Conservation (phyloP, 1,140 invertebrate genomes). For the Orius laevigatus region DNA sequence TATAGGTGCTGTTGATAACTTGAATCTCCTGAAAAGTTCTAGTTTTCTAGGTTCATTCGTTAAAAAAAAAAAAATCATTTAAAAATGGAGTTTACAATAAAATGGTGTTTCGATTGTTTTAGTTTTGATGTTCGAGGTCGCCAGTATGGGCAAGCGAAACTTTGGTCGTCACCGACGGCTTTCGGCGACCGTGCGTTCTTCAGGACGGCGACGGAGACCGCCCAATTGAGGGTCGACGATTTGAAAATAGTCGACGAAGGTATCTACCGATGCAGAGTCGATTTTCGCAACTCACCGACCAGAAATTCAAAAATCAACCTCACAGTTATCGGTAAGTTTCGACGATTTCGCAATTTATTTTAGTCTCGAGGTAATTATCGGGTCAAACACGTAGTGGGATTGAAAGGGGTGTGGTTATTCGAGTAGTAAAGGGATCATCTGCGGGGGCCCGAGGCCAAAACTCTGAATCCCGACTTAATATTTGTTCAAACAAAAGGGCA, state of each 20-base stretch:
- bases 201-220: slow-evolving; percentile 45
- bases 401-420: background rate
- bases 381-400: background rate
- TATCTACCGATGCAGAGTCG: slow-evolving; percentile 70
- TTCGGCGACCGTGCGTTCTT: slow-evolving; percentile 63
- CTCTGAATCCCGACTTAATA: no score
- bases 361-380: background rate
- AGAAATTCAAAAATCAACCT: slow-evolving; percentile 71
- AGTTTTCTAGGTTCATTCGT: background rate
- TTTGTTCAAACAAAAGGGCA: no score
- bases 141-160: slow-evolving; percentile 53
- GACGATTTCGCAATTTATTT: background rate
- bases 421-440: no score
- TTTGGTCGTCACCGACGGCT: slow-evolving; percentile 62
- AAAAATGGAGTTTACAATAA: background rate
- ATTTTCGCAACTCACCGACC: slow-evolving; percentile 74
- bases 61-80: background rate
- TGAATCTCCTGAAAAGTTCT: no score
- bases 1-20: no score
- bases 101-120: slow-evolving; percentile 27
- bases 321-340: slow-evolving; percentile 64
- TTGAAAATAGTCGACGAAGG: slow-evolving; percentile 58
- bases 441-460: no score
- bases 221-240: slow-evolving; percentile 53
- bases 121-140: slow-evolving; percentile 68